Conservation (phyloP, 2,113 vertebrate species). For the Lepus americanus region DNA sequence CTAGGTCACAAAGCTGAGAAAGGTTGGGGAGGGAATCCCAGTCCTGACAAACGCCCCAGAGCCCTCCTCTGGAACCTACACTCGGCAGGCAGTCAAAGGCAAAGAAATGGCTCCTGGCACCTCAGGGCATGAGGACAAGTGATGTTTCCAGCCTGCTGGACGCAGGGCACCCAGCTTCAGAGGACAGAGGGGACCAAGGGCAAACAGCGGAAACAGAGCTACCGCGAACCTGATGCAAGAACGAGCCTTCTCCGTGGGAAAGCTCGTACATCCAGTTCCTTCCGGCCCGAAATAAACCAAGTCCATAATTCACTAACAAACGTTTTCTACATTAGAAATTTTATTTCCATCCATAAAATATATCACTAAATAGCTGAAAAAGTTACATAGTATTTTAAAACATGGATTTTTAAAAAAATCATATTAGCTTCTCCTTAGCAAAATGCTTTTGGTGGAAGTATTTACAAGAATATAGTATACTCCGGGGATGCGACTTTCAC, state of each 20-base stretch:
- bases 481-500: slow-evolving; percentile 42
- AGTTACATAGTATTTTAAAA: slow-evolving; percentile 84
- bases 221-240: background rate
- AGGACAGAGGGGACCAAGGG: background rate
- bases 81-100: background rate
- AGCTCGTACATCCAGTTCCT: background rate
- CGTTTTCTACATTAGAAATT: slow-evolving; percentile 80
- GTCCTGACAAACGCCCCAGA: background rate
- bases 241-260: background rate
- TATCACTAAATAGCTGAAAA: slow-evolving; percentile 83
- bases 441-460: slow-evolving; percentile 76
- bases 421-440: slow-evolving; percentile 80
- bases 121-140: background rate
- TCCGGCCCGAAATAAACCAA: background rate
- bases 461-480: slow-evolving; percentile 76
- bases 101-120: background rate
- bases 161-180: background rate
- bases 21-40: background rate
- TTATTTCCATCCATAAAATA: slow-evolving; percentile 85
- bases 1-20: background rate
- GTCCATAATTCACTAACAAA: background rate
- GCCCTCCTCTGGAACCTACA: background rate
- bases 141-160: background rate
- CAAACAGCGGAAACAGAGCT: no score
- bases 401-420: slow-evolving; percentile 79